Conservation (phyloP, 2,113 vertebrate species). For the Anseranas semipalmata region DNA sequence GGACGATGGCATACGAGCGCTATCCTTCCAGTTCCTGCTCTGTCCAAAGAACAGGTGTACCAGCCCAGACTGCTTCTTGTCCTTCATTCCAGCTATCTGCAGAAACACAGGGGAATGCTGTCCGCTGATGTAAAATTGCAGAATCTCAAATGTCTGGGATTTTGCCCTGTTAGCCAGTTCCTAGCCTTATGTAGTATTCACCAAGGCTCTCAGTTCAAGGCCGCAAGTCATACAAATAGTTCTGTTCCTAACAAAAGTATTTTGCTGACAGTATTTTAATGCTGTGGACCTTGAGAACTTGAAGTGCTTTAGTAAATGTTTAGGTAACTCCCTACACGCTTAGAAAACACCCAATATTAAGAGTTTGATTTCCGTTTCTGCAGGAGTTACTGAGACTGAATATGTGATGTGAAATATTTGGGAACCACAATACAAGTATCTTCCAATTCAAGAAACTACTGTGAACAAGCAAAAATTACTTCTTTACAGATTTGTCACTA, state of each 20-base stretch:
- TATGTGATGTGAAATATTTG: background rate
- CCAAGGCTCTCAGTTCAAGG: background rate
- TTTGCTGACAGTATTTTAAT: background rate
- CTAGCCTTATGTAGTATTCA: rapidly evolving
- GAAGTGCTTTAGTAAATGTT: background rate
- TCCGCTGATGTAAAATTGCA: rapidly evolving
- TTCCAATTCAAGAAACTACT: background rate
- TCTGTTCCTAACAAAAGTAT: background rate
- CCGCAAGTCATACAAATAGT: background rate
- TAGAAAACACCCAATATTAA: background rate
- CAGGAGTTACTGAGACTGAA: background rate
- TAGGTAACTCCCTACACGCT: no score
- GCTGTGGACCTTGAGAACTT: background rate
- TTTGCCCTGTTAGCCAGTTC: background rate
- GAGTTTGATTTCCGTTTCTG: background rate
- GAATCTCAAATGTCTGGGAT: background rate
- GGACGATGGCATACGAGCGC: background rate
- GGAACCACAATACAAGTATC: background rate
- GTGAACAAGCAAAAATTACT: background rate
- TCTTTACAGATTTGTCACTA: background rate
- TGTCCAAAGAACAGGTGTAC: rapidly evolving
- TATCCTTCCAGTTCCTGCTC: background rate
- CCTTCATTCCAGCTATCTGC: background rate
- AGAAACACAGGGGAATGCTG: rapidly evolving
- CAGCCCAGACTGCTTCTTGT: background rate